Percentiles rank a stretch among this genome's conserved stretches.
These are phyloP conservation scores for Caenorhabditis tropicalis DNA, from an alignment of 1,140 invertebrate species.

Conservation along the genomic window DNA sequence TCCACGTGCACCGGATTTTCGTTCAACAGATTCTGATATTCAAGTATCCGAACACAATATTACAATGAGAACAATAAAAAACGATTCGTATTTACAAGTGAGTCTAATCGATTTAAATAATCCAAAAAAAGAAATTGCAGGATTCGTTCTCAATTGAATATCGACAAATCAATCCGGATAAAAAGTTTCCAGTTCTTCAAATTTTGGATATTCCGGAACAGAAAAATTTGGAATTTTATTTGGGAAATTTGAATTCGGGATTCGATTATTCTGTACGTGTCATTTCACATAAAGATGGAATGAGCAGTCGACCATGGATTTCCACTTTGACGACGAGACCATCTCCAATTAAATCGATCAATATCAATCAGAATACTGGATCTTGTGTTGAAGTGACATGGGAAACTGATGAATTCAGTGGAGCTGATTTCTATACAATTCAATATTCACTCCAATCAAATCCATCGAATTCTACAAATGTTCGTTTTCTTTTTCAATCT, in stretches of 20 bases:
- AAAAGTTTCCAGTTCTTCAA: slow-evolving; percentile 68
- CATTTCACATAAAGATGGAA: slow-evolving; percentile 62
- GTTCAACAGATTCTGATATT: slow-evolving; percentile 54
- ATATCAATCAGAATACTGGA: slow-evolving; percentile 24
- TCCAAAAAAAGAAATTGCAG: slow-evolving; percentile 16
- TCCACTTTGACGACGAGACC: slow-evolving; percentile 68
- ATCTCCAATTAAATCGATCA: not conserved
- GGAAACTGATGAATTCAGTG: slow-evolving; percentile 61
- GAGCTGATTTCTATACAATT: slow-evolving; percentile 58
- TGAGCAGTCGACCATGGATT: slow-evolving; percentile 65
- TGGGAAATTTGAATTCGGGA: slow-evolving; percentile 69
- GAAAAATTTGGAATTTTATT: slow-evolving; percentile 66
- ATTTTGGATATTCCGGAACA: slow-evolving; percentile 70
- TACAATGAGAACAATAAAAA: slow-evolving; percentile 63
- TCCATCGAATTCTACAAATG: slow-evolving; percentile 58
- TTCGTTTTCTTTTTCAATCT: slow-evolving; percentile 66
- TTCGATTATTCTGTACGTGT: slow-evolving; percentile 66
- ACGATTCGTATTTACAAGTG: slow-evolving; percentile 60
- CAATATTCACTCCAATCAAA: slow-evolving; percentile 61
- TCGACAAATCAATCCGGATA: slow-evolving; percentile 64
- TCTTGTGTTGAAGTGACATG: slow-evolving; percentile 46
- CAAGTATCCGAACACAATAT: slow-evolving; percentile 59
- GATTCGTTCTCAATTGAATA: slow-evolving; percentile 66
- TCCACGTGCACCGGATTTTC: slow-evolving; percentile 65
- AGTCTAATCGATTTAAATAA: not conserved